Percentiles rank a stretch among this genome's conserved stretches.
Evolutionary conservation across 2,113 vertebrate genomes (phyloP).

Genomic region (Rynchops niger): DNA sequence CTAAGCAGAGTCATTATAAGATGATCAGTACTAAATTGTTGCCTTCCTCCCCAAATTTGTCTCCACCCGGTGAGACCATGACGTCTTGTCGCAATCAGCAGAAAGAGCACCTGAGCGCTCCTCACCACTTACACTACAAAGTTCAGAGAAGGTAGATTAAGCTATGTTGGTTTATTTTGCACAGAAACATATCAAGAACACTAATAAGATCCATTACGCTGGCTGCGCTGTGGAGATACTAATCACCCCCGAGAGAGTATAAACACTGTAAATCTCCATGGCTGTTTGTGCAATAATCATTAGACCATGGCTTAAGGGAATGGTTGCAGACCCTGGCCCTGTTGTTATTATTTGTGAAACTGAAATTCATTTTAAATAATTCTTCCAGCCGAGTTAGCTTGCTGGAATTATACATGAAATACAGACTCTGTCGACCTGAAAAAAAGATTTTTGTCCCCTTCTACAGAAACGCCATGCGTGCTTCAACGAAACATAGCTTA

Average conservation of each 20-base stretch:
- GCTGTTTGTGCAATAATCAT: neutral
- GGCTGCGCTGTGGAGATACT: neutral
- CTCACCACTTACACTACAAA: neutral
- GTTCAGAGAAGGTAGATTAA: neutral
- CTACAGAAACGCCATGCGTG: neutral
- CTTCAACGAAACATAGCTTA: neutral
- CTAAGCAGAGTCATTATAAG: neutral
- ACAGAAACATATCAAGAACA: neutral
- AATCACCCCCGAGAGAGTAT: neutral
- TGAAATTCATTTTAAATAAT: slow-evolving; percentile 1
- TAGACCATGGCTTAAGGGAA: neutral
- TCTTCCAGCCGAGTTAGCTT: neutral
- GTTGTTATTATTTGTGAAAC: neutral
- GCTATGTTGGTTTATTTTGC: neutral
- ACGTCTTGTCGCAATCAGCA: neutral
- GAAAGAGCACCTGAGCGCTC: neutral
- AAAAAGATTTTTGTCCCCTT: neutral
- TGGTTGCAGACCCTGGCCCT: neutral
- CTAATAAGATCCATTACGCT: neutral
- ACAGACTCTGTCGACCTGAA: neutral
- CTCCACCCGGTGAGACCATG: neutral
- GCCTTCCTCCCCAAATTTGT: neutral
- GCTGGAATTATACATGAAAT: neutral
- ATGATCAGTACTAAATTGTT: neutral
- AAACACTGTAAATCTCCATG: neutral